Evolutionary conservation across 2,797 vertebrate genomes (phyloP), one percentile per base, ranked within the genome.

Genomic region (Malacoctenus gilli): DNA sequence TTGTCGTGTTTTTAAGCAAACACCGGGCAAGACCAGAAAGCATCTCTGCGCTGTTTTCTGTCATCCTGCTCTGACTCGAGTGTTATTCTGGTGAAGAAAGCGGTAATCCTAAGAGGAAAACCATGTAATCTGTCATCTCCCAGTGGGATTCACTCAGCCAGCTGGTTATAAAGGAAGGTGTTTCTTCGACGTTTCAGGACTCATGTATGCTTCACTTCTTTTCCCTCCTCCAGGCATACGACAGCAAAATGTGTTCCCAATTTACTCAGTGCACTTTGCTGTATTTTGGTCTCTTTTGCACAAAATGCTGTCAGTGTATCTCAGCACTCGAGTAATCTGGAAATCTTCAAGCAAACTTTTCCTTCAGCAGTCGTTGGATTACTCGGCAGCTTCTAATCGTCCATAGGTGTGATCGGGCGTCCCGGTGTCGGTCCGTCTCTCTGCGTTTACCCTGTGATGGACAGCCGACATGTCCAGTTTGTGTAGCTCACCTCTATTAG

Each of bases 71-170:
- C 41, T 59, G 64, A 61, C 60, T 61, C 36, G 58, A 46, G 60
- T 57, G 50, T 71, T 63, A 49, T 61, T 73, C 39, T 48, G 35
- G 50, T 21, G 18, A 50, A 50, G 46, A 51, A 52, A 69, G 59
- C 71, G 49, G 30, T 9, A 39, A 35, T 20, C 42, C 69, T 72
- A 75, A 81, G 75, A 82, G 72, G 57, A 55, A 81, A 84, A 80
- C 46, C 64, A 10, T 76, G 73, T 60, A 65, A 76, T 66, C 73
- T 83, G 53, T 76, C 79, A 75, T 49, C 72, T 75, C 75, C 68
- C 69, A 13, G 30, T 50, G 72, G 72, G 54, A 64, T 44, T 50
- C 38, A 34, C 55, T 36, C 44, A 25, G 52, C 61, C 62, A 57
- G 62, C 64, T 74, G 50, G 20, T 34, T 74, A 60, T 49, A 38